Conservation (phyloP, 2,888 invertebrate genomes). For the Mantis religiosa region DNA sequence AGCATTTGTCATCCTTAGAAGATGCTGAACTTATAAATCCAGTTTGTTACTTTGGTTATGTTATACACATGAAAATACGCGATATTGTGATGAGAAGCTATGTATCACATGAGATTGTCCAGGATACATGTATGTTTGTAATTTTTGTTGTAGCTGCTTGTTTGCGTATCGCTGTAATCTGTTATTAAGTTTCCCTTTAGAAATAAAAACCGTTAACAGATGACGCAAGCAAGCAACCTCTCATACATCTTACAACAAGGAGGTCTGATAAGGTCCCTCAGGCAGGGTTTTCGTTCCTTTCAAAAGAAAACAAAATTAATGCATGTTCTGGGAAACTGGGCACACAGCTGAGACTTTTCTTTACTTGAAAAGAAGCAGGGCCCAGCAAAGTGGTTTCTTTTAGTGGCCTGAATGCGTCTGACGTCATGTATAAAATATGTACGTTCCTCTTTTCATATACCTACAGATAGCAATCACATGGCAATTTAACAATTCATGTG, state of each 20-base stretch:
- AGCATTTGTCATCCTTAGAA: too few species aligned
- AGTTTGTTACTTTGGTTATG: too few species aligned
- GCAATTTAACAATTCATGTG: background rate
- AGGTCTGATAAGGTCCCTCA: background rate
- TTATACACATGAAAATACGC: too few species aligned
- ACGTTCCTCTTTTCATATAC: background rate
- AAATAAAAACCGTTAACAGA: background rate
- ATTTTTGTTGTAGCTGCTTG: too few species aligned
- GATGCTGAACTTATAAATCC: too few species aligned
- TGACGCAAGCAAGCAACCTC: background rate
- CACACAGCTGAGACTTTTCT: background rate
- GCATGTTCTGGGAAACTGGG: background rate
- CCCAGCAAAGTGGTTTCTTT: background rate
- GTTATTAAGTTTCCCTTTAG: background rate
- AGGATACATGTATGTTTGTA: too few species aligned
- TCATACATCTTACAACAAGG: background rate
- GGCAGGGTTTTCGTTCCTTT: background rate
- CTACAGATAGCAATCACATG: background rate
- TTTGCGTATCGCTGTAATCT: background rate
- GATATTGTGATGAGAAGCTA: too few species aligned
- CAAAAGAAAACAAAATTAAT: constrained; percentile 9
- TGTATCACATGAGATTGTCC: too few species aligned
- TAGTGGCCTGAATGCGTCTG: background rate
- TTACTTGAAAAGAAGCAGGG: background rate
- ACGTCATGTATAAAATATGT: background rate